Percentiles rank a stretch among this genome's conserved stretches.
Conservation (phyloP, 2,113 vertebrate genomes). For the Pituophis catenifer region DNA sequence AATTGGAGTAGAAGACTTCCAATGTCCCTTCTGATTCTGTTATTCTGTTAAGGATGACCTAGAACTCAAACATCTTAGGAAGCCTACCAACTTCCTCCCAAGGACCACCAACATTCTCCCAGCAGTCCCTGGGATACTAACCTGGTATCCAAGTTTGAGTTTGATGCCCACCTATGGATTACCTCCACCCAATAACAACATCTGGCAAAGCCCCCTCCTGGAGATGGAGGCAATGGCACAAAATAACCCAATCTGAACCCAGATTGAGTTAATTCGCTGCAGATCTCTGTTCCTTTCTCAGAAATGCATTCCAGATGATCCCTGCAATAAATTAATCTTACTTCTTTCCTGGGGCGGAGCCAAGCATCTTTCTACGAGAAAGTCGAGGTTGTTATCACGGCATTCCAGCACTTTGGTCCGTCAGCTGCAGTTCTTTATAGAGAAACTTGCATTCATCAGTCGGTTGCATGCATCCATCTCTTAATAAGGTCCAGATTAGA, state of each 20-base stretch:
- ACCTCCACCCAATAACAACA: not conserved
- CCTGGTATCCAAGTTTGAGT: too few relatives aligned
- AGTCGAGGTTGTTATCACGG: not conserved
- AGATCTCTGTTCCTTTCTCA: not conserved
- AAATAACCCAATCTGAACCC: not conserved
- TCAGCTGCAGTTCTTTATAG: not conserved
- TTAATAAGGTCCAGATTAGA: constrained; percentile 5
- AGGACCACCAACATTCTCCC: not conserved
- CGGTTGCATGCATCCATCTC: not conserved
- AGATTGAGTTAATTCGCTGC: not conserved
- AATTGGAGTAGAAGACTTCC: too few relatives aligned
- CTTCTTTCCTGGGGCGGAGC: not conserved
- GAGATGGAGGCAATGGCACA: too few relatives aligned
- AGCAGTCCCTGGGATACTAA: too few relatives aligned
- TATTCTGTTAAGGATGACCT: not conserved
- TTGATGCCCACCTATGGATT: not conserved
- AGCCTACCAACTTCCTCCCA: too few relatives aligned
- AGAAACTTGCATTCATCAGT: not conserved
- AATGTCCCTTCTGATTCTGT: not conserved
- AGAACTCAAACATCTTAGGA: not conserved
- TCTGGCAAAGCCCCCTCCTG: not conserved
- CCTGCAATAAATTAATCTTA: constrained; percentile 5
- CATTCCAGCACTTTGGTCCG: not conserved
- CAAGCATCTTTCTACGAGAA: not conserved
- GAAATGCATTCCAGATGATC: not conserved